Evolutionary conservation across 2,797 vertebrate genomes (phyloP).

Genomic region (Lemur catta): DNA sequence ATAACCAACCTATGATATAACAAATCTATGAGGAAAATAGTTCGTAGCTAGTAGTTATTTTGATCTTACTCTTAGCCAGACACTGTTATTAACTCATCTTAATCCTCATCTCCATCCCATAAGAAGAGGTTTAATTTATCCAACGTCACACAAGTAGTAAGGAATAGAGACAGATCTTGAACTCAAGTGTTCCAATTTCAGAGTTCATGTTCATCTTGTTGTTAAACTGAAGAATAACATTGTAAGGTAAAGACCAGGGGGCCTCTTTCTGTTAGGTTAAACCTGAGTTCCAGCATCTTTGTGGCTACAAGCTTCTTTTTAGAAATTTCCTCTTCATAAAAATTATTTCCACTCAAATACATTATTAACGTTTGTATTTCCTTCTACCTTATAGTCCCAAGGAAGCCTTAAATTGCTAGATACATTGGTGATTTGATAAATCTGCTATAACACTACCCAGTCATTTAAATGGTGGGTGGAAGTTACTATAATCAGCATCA

Average conservation of each 20-base stretch:
- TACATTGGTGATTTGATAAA: conserved; percentile 45
- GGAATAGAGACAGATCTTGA: neutral
- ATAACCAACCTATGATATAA: neutral
- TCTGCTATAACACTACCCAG: conserved; percentile 33
- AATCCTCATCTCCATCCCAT: neutral
- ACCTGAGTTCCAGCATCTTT: neutral
- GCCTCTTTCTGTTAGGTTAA: neutral
- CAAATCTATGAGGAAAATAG: neutral
- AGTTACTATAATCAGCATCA: conserved; percentile 63
- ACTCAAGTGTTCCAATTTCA: neutral
- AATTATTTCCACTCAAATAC: neutral
- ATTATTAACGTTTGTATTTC: neutral
- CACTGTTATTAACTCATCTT: neutral
- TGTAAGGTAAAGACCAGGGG: neutral
- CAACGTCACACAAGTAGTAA: neutral
- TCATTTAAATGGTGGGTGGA: conserved; percentile 44
- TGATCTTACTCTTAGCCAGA: conserved; percentile 27
- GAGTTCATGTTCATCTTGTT: neutral
- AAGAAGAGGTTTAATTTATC: neutral
- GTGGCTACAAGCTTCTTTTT: neutral
- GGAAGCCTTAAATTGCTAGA: neutral
- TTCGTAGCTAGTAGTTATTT: neutral
- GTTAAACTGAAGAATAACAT: neutral
- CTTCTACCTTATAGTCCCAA: neutral
- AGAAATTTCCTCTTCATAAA: neutral